Base-by-base conservation (phyloP, 2,113 vertebrate genomes). In the Heteronetta atricapilla region DNA sequence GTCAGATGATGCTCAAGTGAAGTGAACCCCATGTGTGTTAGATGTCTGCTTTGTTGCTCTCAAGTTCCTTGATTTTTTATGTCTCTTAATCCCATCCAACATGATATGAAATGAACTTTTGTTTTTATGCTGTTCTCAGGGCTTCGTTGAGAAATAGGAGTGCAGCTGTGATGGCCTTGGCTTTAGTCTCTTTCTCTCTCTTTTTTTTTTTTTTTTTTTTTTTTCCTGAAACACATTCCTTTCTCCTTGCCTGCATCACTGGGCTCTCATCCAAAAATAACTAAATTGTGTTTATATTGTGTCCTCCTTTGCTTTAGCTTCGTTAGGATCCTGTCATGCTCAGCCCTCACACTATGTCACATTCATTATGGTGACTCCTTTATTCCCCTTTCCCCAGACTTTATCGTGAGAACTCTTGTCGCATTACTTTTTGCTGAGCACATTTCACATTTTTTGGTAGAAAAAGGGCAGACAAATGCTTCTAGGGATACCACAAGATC, bases 251-350 rank as follows among this genome's bases (percentile, higher is more conserved):
- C 93, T 92, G 73, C 50, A 95, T 96, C 86, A 62, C 66, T 93
- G 92, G 94, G 90, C 95, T 87, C 13, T 82, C 11, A 0, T 94
- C 94, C 96, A 96, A 96, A 96, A 84, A 56, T 84, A 95, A 73
- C 90, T 73, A 7, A 44, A 73, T 87, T 17, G 8, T 97, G 88
- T 95, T 94, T 96, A 89, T 90, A 40, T 42, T 93, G 88, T 93
- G 83, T 96, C 90, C 88, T 94, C 76, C 80, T 92, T 79, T 88
- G 53, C 80, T 93, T 88, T 53, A 86, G 66, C 86, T 88, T 86
- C 31, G 2, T 94, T 81, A 90, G 86, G 60, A 84, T 82, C 62
- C 74, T 73, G 88, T 92, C 83, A 70, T 84, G 70, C 73, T 94
- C 86, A 82, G 83, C 73, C 80, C 86, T 96, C 62, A 93, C 82